Conservation (phyloP, 2,113 vertebrate species). For the Xerus inauris region DNA sequence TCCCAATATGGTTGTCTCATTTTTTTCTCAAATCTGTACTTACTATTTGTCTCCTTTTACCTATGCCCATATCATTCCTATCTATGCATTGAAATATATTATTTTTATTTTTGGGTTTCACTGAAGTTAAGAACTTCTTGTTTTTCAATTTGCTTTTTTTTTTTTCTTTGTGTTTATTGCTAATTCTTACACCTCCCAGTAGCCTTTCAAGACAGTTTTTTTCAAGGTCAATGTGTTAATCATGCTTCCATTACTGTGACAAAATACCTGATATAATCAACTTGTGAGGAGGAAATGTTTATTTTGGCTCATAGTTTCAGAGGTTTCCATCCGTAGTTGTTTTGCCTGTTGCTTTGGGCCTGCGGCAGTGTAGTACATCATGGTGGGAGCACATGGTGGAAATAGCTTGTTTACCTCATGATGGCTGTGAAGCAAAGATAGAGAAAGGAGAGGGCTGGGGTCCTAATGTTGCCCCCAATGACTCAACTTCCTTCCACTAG, state of each 20-base stretch:
- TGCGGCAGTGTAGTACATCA: neutral
- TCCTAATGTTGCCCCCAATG: neutral
- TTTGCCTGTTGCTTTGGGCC: neutral
- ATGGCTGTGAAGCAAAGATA: neutral
- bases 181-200: neutral
- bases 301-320: neutral
- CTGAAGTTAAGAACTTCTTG: neutral
- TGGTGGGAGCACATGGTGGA: neutral
- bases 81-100: neutral
- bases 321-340: neutral
- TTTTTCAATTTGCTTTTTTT: slow-evolving; percentile 38
- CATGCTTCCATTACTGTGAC: neutral
- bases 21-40: neutral
- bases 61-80: neutral
- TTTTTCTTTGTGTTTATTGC: neutral
- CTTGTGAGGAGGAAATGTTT: neutral
- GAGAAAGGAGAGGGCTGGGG: neutral
- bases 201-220: neutral
- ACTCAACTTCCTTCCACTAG: neutral
- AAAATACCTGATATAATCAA: neutral
- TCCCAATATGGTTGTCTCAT: neutral
- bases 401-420: neutral
- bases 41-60: neutral
- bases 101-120: neutral
- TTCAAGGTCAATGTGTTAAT: neutral